These are phyloP conservation scores for Origma solitaria DNA, from an alignment of 2,113 vertebrate genomes.

Conservation along the genomic window DNA sequence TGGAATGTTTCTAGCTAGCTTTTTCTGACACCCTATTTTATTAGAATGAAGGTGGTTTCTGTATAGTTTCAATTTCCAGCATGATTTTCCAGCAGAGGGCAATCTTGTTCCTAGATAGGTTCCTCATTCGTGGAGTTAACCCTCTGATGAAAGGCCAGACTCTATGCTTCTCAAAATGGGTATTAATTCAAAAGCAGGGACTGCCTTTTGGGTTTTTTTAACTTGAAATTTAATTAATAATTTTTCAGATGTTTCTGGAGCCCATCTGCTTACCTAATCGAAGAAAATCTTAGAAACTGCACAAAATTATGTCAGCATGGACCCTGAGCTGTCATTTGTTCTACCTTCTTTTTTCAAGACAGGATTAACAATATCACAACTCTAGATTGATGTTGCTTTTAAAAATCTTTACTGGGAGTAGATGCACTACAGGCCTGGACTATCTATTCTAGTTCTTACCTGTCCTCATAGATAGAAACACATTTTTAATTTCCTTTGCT, in stretches of 20 bases:
- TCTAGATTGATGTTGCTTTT: neutral
- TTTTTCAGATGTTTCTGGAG: neutral
- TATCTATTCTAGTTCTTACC: neutral
- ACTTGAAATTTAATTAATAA: neutral
- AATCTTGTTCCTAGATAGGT: conserved; percentile 11
- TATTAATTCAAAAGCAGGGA: neutral
- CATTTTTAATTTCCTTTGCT: neutral
- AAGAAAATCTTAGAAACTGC: neutral
- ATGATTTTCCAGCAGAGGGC: conserved; percentile 54
- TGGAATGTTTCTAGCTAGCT: neutral
- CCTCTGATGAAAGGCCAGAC: neutral
- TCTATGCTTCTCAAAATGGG: neutral
- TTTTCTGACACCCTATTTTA: neutral
- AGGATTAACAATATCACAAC: neutral
- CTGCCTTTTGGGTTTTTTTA: neutral
- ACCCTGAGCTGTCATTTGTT: neutral
- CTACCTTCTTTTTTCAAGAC: neutral
- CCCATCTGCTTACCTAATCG: neutral
- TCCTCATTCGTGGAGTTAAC: neutral
- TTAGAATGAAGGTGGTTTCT: neutral
- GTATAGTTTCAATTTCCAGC: neutral
- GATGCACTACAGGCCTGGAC: neutral
- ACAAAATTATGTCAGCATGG: neutral
- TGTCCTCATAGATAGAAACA: neutral
- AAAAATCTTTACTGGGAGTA: neutral